Percentiles rank a stretch among this genome's conserved stretches.
These are phyloP conservation scores for Macaria notata DNA, from an alignment of 2,888 invertebrate species.

Conservation along the genomic window DNA sequence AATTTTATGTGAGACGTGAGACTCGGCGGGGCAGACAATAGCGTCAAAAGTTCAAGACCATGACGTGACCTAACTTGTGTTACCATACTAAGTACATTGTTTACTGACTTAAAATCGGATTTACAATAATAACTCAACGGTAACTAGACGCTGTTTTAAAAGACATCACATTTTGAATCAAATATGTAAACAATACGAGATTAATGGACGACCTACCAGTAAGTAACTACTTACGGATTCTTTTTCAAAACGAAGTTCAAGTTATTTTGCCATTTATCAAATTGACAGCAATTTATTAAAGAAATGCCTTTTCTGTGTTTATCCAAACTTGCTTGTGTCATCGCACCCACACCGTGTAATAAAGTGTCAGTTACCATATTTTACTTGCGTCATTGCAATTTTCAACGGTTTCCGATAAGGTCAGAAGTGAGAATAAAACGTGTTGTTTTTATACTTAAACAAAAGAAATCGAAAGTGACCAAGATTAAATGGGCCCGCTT, in stretches of 20 bases:
- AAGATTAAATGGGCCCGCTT: constrained; percentile 19
- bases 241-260: too few relatives aligned
- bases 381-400: constrained; percentile 27
- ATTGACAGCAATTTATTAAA: constrained; percentile 9
- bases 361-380: constrained; percentile 28
- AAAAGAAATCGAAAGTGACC: constrained; percentile 31
- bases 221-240: too few relatives aligned
- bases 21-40: constrained; percentile 21
- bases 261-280: neutral
- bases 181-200: too few relatives aligned
- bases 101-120: too few relatives aligned
- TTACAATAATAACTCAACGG: too few relatives aligned
- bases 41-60: constrained; percentile 29
- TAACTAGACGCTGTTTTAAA: too few relatives aligned
- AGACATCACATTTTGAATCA: too few relatives aligned
- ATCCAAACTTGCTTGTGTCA: constrained; percentile 24
- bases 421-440: constrained; percentile 32
- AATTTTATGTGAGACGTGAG: neutral
- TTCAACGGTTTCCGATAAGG: constrained; percentile 31
- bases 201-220: too few relatives aligned
- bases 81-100: too few relatives aligned
- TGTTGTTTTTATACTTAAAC: constrained; percentile 23
- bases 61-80: constrained; percentile 15
- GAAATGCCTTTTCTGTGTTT: constrained; percentile 14
- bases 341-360: constrained; percentile 23